Evolutionary conservation across 2,797 vertebrate genomes (phyloP), one percentile per base, ranked within the genome.

Genomic region (Acanthornis magna): DNA sequence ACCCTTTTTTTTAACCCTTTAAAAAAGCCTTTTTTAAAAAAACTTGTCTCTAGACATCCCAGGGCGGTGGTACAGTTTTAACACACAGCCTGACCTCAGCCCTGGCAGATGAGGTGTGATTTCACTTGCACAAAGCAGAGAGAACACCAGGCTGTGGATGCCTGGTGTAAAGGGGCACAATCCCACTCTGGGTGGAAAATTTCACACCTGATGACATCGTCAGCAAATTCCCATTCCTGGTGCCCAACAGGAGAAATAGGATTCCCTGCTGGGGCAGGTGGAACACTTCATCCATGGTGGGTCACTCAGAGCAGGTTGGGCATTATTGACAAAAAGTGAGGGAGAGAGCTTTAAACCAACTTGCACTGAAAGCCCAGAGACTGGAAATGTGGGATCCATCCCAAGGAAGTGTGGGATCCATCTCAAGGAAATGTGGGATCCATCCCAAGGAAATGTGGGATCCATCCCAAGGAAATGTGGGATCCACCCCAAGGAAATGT

Each of bases 31-130:
- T 57, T 53, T 32, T 1, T 14, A 19, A 57, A 42, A 42, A 42
- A 42, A 36, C 36, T 36, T 36, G 23, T n/a, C 42, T 71, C 18
- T 9, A 43, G n/a, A 40, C 53, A 77, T 18, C 27, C 22, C 0
- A 43, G 61, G 34, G 20, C 68, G 47, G 57, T 13, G 50, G 57
- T 9, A 34, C 3, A 15, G 43, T 13, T 80, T 34, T 42, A 79
- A 53, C 50, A 77, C 55, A 4, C n/a, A 26, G 29, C 5, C 36
- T 2, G 34, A 77, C 57, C 60, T 58, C 54, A 34, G 75, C 60
- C 13, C 81, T 82, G 0, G 0, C 50, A 48, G 25, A 5, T 17
- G 50, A 71, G 9, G 36, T 13, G 73, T 3, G 45, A 57, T 45
- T 84, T 60, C 60, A 91, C 25, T 84, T 22, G 34, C 17, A 72